Conservation (phyloP, 2,888 invertebrate species). For the Athripsodes cinereus region DNA sequence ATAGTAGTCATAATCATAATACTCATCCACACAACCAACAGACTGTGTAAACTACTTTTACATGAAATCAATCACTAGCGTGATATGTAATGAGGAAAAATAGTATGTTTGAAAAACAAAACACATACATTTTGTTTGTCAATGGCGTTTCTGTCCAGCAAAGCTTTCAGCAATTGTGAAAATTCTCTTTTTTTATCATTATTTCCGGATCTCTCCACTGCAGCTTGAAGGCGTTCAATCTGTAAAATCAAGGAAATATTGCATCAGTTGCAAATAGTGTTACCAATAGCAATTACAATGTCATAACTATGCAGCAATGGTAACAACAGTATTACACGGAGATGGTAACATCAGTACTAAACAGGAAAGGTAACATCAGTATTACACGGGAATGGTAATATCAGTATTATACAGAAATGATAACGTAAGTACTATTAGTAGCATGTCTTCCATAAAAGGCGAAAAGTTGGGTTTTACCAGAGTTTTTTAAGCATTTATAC, state of each 20-base stretch:
- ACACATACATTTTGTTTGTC: constrained; percentile 37
- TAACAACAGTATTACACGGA: not conserved
- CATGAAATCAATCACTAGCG: no score
- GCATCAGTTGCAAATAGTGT: not conserved
- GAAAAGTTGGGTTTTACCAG: no score
- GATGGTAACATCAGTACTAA: not conserved
- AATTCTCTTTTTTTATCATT: constrained; percentile 53
- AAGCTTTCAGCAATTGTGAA: constrained; percentile 47
- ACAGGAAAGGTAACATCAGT: not conserved
- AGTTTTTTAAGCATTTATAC: no score
- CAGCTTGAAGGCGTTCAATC: constrained; percentile 47
- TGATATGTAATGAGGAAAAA: not conserved
- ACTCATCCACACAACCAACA: no score
- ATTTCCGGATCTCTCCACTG: constrained; percentile 43
- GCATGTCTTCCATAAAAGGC: no score
- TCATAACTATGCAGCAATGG: not conserved
- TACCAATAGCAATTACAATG: not conserved
- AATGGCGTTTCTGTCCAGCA: constrained; percentile 50
- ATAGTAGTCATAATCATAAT: no score
- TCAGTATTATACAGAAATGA: no score
- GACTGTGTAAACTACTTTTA: no score
- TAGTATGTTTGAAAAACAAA: not conserved
- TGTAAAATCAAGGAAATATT: constrained; percentile 31
- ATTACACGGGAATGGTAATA: no score
- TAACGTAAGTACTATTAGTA: no score